phyloP scores from a whole-genome alignment of 2,797 vertebrate genomes.

The Falco cherrug region DNA sequence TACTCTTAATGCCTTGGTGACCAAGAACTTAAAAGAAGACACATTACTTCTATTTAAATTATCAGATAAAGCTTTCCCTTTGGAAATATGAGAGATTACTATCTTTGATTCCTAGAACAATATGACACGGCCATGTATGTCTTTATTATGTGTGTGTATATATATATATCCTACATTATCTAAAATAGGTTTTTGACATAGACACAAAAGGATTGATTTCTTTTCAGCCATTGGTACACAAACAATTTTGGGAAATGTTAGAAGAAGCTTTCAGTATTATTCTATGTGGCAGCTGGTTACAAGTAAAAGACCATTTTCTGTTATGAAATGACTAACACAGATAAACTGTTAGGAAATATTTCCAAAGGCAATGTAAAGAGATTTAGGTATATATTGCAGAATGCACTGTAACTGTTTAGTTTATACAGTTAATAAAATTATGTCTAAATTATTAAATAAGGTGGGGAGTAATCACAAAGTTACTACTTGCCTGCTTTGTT shows the following conservation, averaged over 20 bases:
- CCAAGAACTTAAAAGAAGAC: neutral
- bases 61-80: neutral
- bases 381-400: neutral
- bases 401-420: constrained; percentile 10
- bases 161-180: neutral
- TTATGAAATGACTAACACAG: neutral
- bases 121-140: neutral
- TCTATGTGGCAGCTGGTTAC: neutral
- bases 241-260: neutral
- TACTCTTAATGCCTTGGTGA: neutral
- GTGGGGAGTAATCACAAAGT: constrained; percentile 9
- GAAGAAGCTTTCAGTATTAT: neutral
- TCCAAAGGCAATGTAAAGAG: constrained; percentile 12
- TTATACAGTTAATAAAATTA: constrained; percentile 37
- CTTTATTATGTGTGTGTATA: neutral
- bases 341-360: constrained; percentile 22
- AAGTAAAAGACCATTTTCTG: neutral
- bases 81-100: neutral
- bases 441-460: constrained; percentile 53
- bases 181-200: neutral
- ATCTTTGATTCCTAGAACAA: neutral
- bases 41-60: neutral
- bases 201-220: neutral
- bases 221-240: neutral
- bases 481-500: constrained; percentile 14